Conservation (phyloP, 2,113 vertebrate genomes). For the Tyrannus savana region DNA sequence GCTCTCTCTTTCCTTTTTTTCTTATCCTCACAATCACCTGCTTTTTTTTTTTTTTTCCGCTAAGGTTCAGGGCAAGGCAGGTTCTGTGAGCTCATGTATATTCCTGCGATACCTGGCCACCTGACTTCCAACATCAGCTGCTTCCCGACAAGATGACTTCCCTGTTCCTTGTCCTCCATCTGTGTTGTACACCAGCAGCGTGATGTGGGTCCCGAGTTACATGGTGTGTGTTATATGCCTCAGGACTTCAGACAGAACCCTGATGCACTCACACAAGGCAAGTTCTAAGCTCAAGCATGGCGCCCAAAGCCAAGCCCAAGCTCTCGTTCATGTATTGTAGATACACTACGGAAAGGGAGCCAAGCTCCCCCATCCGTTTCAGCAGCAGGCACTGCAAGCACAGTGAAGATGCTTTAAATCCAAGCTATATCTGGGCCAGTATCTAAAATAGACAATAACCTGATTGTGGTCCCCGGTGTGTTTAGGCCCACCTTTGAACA, state of each 20-base stretch:
- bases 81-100: neutral
- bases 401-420: neutral
- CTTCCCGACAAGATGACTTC: neutral
- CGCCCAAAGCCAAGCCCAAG: neutral
- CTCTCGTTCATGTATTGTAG: accelerated
- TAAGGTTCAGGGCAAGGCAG: neutral
- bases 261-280: accelerated
- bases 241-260: neutral
- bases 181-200: accelerated
- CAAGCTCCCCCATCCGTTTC: neutral
- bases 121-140: neutral
- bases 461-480: neutral
- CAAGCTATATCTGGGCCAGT: neutral
- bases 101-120: neutral
- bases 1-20: neutral
- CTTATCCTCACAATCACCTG: neutral
- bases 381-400: neutral
- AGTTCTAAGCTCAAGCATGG: neutral
- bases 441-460: neutral
- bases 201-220: neutral
- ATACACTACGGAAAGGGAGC: neutral
- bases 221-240: accelerated
- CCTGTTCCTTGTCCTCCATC: neutral
- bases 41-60: neutral
- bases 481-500: neutral